A percentile compares a stretch with the other conserved stretches of the same genome.
Conservation (phyloP, 2,888 invertebrate genomes). For the Leucozona laternaria region DNA sequence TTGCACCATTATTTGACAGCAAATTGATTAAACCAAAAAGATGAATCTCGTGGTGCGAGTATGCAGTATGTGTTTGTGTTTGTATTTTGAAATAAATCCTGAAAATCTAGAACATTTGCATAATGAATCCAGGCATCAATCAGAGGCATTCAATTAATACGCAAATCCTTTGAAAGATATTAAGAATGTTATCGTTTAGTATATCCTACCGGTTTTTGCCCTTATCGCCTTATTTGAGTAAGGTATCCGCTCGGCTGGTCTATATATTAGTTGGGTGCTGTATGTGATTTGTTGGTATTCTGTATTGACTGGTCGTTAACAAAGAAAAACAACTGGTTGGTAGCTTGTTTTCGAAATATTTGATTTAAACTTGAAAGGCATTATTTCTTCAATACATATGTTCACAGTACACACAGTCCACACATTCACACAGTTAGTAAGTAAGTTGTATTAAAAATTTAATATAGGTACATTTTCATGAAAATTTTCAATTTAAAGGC, state of each 20-base stretch:
- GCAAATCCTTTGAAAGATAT: slow-evolving; percentile 45
- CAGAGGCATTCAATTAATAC: slow-evolving; percentile 70
- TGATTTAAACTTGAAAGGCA: not conserved
- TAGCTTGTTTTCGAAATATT: not conserved
- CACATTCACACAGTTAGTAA: too few species aligned
- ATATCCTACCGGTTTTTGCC: too few species aligned
- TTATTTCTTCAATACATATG: not conserved
- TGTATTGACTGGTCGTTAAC: not conserved
- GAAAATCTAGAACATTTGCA: slow-evolving; percentile 68
- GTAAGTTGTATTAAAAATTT: too few species aligned
- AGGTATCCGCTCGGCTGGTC: not conserved
- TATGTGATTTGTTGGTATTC: not conserved
- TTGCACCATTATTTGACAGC: not conserved
- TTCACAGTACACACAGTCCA: too few species aligned
- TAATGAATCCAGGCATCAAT: slow-evolving; percentile 70
- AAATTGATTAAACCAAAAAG: slow-evolving; percentile 46
- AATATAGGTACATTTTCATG: too few species aligned
- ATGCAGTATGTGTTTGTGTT: not conserved
- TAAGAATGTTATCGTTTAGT: not conserved
- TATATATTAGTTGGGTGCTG: not conserved
- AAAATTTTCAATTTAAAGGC: too few species aligned
- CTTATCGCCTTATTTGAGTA: not conserved
- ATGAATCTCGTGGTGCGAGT: slow-evolving; percentile 26
- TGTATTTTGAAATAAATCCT: slow-evolving; percentile 59
- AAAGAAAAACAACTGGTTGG: not conserved